Evolutionary conservation across 92 coral and sea anemone species (phyloP).

Genomic region (Palythoa caribaeorum): DNA sequence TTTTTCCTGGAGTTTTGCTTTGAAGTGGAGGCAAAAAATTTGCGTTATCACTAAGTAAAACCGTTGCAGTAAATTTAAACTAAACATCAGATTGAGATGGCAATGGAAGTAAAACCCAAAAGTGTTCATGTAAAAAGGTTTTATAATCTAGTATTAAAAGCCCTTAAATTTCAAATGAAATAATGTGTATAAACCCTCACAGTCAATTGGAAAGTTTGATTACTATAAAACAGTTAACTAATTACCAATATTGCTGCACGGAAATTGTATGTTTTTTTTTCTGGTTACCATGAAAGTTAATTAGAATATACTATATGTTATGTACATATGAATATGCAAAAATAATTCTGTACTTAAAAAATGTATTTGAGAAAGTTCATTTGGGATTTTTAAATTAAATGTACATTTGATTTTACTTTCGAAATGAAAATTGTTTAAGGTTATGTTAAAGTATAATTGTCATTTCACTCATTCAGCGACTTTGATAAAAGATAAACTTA

Average conservation of each 20-base stretch:
- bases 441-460: background rate
- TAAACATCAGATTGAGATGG: background rate
- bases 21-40: background rate
- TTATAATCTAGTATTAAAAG: background rate
- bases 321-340: background rate
- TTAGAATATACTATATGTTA: background rate
- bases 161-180: background rate
- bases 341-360: background rate
- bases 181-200: background rate
- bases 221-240: background rate
- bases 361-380: conserved; percentile 15
- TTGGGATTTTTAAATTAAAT: background rate
- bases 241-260: background rate
- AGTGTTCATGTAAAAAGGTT: background rate
- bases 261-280: background rate
- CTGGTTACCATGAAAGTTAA: background rate
- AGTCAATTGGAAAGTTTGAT: background rate
- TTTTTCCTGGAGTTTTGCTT: background rate
- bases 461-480: conserved; percentile 62
- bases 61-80: background rate
- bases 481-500: conserved; percentile 56
- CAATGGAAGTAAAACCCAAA: background rate
- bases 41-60: background rate
- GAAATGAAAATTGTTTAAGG: background rate
- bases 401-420: background rate